phyloP scores from a whole-genome alignment of 2,797 vertebrate species.

The Merluccius polli region DNA sequence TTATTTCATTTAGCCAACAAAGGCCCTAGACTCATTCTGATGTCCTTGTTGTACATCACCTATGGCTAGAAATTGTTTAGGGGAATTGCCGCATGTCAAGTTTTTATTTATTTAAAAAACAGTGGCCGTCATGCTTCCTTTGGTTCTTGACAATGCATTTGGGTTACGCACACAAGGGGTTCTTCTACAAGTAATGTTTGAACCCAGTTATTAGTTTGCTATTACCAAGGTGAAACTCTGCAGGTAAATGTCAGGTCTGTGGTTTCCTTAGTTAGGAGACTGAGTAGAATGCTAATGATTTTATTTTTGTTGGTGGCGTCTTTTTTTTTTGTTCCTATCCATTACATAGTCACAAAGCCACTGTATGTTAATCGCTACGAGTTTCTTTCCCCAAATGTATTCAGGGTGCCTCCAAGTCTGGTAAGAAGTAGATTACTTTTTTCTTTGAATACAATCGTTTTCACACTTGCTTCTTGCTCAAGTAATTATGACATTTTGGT shows the following conservation, averaged over 20 bases:
- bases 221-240: not conserved
- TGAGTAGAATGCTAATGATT: slow-evolving; percentile 15
- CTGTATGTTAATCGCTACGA: slow-evolving; percentile 13
- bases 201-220: not conserved
- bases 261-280: not conserved
- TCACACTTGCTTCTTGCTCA: slow-evolving; percentile 16
- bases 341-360: slow-evolving; percentile 1
- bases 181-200: not conserved
- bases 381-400: slow-evolving; percentile 26
- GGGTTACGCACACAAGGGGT: not conserved
- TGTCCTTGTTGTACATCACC: slow-evolving; percentile 9
- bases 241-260: not conserved
- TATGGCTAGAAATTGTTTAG: slow-evolving; percentile 27
- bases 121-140: not conserved
- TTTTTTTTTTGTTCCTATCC: not conserved
- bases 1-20: slow-evolving; percentile 63
- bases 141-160: not conserved
- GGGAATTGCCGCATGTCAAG: slow-evolving; percentile 39
- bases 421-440: slow-evolving; percentile 25
- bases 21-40: slow-evolving; percentile 46
- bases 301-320: slow-evolving; percentile 24
- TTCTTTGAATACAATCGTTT: slow-evolving; percentile 37
- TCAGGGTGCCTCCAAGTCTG: slow-evolving; percentile 27
- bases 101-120: slow-evolving; percentile 32
- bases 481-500: not conserved